These are phyloP conservation scores for Cebus imitator DNA, from an alignment of 2,113 vertebrate genomes.

Conservation along the genomic window DNA sequence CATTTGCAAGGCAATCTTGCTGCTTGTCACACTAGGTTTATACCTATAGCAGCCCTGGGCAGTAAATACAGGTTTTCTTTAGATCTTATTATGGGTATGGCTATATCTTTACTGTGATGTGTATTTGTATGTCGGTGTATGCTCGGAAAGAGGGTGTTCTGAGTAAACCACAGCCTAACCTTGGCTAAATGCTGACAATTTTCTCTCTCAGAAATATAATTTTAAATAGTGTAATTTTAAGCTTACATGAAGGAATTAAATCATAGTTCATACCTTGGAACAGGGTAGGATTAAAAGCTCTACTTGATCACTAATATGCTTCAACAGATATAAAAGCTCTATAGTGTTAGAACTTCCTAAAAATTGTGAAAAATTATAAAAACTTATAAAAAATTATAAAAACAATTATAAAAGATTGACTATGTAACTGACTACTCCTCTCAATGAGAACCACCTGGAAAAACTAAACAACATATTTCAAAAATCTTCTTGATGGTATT, in stretches of 20 bases:
- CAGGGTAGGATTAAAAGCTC: not conserved
- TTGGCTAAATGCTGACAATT: not conserved
- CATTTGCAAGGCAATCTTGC: not conserved
- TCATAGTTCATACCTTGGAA: not conserved
- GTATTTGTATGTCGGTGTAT: not conserved
- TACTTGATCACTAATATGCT: not conserved
- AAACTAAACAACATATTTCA: not conserved
- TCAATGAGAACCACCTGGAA: not conserved
- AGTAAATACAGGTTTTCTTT: not conserved
- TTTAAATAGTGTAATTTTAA: not conserved
- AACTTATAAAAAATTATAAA: too few species aligned
- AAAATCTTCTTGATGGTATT: not conserved
- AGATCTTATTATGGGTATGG: not conserved
- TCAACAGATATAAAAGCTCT: not conserved
- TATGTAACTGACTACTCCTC: not conserved
- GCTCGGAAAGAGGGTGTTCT: not conserved
- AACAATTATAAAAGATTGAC: not conserved
- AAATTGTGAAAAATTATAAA: too few species aligned
- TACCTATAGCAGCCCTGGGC: not conserved
- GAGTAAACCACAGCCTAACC: not conserved
- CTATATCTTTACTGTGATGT: not conserved
- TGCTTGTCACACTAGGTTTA: not conserved
- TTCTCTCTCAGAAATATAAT: conserved; percentile 5
- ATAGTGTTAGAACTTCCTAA: not conserved
- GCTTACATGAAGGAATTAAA: not conserved